Base-by-base conservation (phyloP, 2,888 invertebrate species). In the Xanthia togata region DNA sequence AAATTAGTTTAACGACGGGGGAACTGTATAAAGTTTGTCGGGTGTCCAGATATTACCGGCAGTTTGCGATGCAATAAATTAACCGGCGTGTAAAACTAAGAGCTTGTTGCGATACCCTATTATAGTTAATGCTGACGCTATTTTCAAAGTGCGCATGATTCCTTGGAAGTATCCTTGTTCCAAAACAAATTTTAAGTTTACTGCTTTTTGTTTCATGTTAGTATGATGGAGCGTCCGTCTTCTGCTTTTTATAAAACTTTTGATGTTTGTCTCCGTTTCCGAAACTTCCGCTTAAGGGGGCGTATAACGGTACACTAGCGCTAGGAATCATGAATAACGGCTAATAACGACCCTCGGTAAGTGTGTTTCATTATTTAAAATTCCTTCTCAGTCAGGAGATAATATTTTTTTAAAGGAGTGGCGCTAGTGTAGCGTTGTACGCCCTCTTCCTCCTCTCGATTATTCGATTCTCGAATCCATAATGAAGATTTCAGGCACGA, bases 41-140 rank as follows among this genome's bases (percentile, higher is more conserved):
- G 78, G 79, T 81, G 84, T 89, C 81, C 59, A 82, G 81, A 80
- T 82, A 31, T 31, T 31, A 76, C 76, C 78, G 83, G 79, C 82
- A 87, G 82, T 87, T 87, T 81, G 70, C 76, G 76, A 84, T 81
- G 83, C 78, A 78, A 89, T 89, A 85, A 89, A 90, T 88, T 84
- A 84, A 76, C 84, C 79, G 73, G 59, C 63, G 75, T 83, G 82
- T 81, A 81, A 77, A 77, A 82, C 60, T 64, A 78, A 73, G 55
- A 78, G 77, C 71, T 83, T 78, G 73, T 82, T 81, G 82, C 76
- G 76, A 76, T 84, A 78, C 73, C 62, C 63, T 68, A 69, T 64
- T 70, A 57, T 62, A 73, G 70, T 73, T 82, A 81, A 70, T 76
- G 73, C 73, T 60, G 57, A 69, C 64, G 60, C 4, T 68, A 14